These are phyloP conservation scores for Pachyseris speciosa DNA, from an alignment of 64 coral and sea anemone species.

Conservation along the genomic window DNA sequence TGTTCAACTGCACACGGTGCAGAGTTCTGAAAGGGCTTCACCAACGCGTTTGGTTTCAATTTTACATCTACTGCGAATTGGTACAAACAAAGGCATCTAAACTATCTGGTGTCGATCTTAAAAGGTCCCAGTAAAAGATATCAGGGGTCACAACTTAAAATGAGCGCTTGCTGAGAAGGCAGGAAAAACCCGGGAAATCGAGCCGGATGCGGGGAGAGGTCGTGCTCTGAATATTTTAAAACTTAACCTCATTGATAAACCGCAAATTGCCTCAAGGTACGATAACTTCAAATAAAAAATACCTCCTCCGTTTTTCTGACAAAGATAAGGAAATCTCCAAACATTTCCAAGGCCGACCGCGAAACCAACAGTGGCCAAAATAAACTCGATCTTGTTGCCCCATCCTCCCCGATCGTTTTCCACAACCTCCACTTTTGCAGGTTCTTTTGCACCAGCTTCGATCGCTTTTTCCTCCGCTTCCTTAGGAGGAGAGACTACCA, in stretches of 20 bases:
- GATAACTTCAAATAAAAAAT: neutral
- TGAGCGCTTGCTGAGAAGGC: neutral
- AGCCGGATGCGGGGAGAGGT: too few relatives aligned
- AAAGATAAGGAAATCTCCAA: slow-evolving; percentile 98
- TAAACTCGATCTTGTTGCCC: slow-evolving; percentile 97
- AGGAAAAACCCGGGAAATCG: neutral
- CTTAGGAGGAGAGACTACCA: neutral
- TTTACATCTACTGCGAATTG: too few relatives aligned
- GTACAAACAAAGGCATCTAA: too few relatives aligned
- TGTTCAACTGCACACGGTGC: neutral
- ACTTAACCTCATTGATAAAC: neutral
- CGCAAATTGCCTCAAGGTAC: neutral
- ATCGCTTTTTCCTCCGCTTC: slow-evolving; percentile 16
- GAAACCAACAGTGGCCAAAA: slow-evolving; percentile 95
- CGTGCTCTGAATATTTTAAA: neutral
- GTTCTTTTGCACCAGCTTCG: neutral
- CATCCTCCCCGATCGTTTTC: slow-evolving; percentile 91
- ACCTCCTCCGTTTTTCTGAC: slow-evolving; percentile 97
- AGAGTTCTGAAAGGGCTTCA: neutral
- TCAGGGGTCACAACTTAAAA: neutral
- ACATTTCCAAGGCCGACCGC: slow-evolving; percentile 97
- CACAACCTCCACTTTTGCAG: slow-evolving; percentile 63
- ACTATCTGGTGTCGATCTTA: neutral
- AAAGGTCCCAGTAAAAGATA: neutral
- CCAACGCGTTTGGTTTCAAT: too few relatives aligned